Percentiles rank a stretch among this genome's conserved stretches.
phyloP scores from a whole-genome alignment of 2,797 vertebrate genomes.

The Galaxias olidus region DNA sequence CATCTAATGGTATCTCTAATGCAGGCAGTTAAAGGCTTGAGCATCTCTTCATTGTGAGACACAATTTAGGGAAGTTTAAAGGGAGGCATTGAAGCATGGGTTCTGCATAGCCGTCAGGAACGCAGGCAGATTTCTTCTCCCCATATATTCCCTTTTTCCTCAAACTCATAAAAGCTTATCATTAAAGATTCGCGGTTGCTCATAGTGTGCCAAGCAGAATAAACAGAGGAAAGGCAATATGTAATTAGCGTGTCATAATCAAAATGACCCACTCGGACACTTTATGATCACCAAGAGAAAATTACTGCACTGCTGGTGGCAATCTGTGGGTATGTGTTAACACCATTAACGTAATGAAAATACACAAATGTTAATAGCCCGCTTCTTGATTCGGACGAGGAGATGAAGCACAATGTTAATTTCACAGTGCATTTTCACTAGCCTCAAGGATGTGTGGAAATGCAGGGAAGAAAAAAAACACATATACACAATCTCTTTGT shows the following conservation, averaged over 20 bases:
- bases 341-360: constrained; percentile 99
- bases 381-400: constrained; percentile 86
- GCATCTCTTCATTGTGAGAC: constrained; percentile 97
- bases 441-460: constrained; percentile 92
- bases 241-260: constrained; percentile 99
- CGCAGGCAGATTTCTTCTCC: constrained; percentile 87
- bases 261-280: constrained; percentile 99
- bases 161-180: constrained; percentile 96
- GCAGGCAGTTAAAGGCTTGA: constrained; percentile 99
- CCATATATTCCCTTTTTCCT: constrained; percentile 56
- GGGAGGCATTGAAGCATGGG: constrained; percentile 96
- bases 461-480: constrained; percentile 70
- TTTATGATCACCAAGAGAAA: constrained; percentile 99
- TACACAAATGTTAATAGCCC: constrained; percentile 98
- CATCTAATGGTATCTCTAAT: constrained; percentile 99
- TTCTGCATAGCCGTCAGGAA: constrained; percentile 93
- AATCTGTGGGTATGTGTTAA: constrained; percentile 98
- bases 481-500: constrained; percentile 80
- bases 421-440: constrained; percentile 92
- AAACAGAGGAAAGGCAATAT: constrained; percentile 82
- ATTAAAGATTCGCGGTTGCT: constrained; percentile 96
- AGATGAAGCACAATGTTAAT: constrained; percentile 93
- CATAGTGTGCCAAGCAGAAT: constrained; percentile 83
- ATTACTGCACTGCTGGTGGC: constrained; percentile 97
- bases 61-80: constrained; percentile 99